Base-by-base conservation (phyloP, 2,888 invertebrate species). In the Stenodera caucasica region DNA sequence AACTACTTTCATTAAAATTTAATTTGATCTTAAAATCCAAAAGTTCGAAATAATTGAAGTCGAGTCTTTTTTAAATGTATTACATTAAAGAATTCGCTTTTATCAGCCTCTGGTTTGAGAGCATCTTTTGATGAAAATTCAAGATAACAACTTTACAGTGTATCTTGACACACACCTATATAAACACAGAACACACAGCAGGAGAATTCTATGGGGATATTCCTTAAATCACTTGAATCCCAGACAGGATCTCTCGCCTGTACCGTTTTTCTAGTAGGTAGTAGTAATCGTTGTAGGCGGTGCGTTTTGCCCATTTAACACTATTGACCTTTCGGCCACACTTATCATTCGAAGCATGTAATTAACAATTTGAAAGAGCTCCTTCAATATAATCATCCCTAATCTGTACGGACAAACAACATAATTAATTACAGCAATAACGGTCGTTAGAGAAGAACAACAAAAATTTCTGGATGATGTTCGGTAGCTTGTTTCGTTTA, bases 231-330 rank as follows among this genome's bases (percentile, higher is more conserved):
- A 15, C 37, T 15, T 15, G 37, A 40, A 40, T 40, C 7, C 37
- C n/a, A 14, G 6, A 4, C 37, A 40, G 37, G 35, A 14, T 14
- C 37, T 15, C 37, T 15, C 37, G 18, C 2, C 18, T n/a, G n/a
- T n/a, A n/a, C n/a, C n/a, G n/a, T n/a, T n/a, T n/a, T n/a, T n/a
- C n/a, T n/a, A n/a, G n/a, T n/a, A n/a, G n/a, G 26, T 21, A 40
- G 14, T 37, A 37, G 1, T 21, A 40, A 1, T 40, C 18, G 18
- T 40, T 18, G 40, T 40, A 15, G 40, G 40, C 21, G 40, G 40
- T 40, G 1, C 40, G 40, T 40, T 40, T 40, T 40, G 40, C 40
- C 40, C 40, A 40, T 40, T 40, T 18, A 40, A 40, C 40, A 40
- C 18, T 40, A 9, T 40, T 40, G 40, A 40, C 40, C 40, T 40